Conservation (phyloP, 2,113 vertebrate species). For the Syngnathus scovelli region DNA sequence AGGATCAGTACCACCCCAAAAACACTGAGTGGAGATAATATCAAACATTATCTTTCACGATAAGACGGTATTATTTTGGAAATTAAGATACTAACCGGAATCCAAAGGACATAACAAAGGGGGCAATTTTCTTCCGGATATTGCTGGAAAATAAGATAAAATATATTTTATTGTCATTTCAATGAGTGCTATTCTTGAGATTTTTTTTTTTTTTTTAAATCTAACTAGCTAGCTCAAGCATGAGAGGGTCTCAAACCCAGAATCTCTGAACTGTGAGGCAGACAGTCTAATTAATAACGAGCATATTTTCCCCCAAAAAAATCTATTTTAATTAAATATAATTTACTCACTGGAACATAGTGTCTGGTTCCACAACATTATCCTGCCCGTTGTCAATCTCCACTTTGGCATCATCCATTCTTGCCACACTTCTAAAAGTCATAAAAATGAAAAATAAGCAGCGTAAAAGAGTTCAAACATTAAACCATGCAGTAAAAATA, state of each 20-base stretch:
- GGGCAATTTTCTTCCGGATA: constrained; percentile 68
- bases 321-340: background rate
- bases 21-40: constrained; percentile 65
- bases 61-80: background rate
- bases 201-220: background rate
- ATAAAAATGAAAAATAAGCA: background rate
- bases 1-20: constrained; percentile 85
- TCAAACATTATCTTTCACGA: background rate
- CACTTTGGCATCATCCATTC: constrained; percentile 71
- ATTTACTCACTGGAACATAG: constrained; percentile 71
- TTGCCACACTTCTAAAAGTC: constrained; percentile 43
- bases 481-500: background rate
- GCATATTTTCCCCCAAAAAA: background rate
- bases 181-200: background rate
- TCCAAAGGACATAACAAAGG: constrained; percentile 82
- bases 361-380: constrained; percentile 62
- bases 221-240: background rate
- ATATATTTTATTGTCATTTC: background rate
- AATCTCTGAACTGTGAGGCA: background rate
- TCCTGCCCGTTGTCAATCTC: constrained; percentile 81
- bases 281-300: too few species aligned
- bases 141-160: constrained; percentile 44
- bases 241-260: background rate
- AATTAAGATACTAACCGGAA: constrained; percentile 80
- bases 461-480: background rate